These are phyloP conservation scores for Calameuta idolon DNA, from an alignment of 2,888 invertebrate species.

Conservation along the genomic window DNA sequence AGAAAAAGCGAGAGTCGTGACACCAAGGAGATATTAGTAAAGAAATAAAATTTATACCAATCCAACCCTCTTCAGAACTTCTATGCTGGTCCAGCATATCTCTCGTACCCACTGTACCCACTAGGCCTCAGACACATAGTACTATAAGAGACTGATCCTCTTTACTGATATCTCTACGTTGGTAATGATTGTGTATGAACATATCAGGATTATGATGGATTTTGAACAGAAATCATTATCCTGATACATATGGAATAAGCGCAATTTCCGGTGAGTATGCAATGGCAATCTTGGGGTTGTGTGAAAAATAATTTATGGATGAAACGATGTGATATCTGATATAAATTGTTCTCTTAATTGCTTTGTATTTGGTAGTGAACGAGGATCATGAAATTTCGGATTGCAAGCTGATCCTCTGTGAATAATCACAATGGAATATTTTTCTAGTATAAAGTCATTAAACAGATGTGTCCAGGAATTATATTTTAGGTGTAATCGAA, in stretches of 20 bases:
- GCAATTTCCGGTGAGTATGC: neutral
- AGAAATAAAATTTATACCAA: no score
- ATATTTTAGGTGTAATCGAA: no score
- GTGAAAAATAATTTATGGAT: neutral
- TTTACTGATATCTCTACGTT: no score
- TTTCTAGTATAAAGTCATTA: neutral
- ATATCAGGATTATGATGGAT: neutral
- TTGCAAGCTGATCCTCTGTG: neutral
- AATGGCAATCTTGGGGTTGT: neutral
- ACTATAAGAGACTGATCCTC: no score
- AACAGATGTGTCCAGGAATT: no score
- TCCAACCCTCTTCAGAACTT: no score
- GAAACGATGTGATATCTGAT: neutral
- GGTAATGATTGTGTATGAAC: neutral
- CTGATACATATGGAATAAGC: neutral
- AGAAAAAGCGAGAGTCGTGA: neutral
- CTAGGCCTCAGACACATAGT: no score
- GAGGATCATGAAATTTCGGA: neutral
- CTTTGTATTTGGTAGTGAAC: neutral
- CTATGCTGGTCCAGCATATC: no score
- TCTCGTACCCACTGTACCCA: no score
- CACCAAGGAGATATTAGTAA: no score
- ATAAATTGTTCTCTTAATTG: neutral
- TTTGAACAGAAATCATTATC: neutral
- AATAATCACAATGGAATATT: neutral